A percentile compares a stretch with the other conserved stretches of the same genome.
Evolutionary conservation across 2,113 vertebrate species (phyloP).

Genomic region (Phalacrocorax pelagicus): DNA sequence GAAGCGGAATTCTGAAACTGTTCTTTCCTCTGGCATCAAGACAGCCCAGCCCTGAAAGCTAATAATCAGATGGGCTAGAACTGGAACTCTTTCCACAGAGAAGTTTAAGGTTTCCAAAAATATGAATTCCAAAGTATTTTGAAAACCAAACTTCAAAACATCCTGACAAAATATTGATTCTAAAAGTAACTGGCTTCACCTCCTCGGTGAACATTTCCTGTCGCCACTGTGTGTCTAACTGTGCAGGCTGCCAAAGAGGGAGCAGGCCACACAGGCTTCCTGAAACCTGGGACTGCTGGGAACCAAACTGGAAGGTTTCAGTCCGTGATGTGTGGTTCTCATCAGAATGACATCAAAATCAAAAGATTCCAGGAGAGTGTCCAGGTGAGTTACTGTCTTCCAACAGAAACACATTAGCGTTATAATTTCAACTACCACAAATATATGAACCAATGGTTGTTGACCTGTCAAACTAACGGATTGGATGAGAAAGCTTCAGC

Average conservation of each 20-base stretch:
- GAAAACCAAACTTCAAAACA: not conserved
- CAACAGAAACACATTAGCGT: not conserved
- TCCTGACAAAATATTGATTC: not conserved
- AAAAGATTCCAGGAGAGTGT: not conserved
- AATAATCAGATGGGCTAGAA: not conserved
- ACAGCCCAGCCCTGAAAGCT: conserved; percentile 6
- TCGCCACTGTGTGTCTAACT: not conserved
- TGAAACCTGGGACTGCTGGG: not conserved
- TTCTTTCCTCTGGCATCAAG: conserved; percentile 1
- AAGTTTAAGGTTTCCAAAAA: not conserved
- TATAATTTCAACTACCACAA: not conserved
- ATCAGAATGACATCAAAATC: not conserved
- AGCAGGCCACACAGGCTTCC: not conserved
- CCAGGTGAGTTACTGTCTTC: not conserved
- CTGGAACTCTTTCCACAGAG: not conserved
- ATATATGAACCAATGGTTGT: not conserved
- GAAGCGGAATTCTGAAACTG: not conserved
- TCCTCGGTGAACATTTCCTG: not conserved
- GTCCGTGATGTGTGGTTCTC: rapidly evolving
- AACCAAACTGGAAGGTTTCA: not conserved
- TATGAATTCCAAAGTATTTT: not conserved
- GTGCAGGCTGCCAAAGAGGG: not conserved
- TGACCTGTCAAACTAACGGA: not conserved
- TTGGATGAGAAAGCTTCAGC: not conserved
- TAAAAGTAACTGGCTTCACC: not conserved